Percentiles rank a stretch among this genome's conserved stretches.
These are phyloP conservation scores for Balearica regulorum DNA, from an alignment of 2,797 vertebrate species.

Conservation along the genomic window DNA sequence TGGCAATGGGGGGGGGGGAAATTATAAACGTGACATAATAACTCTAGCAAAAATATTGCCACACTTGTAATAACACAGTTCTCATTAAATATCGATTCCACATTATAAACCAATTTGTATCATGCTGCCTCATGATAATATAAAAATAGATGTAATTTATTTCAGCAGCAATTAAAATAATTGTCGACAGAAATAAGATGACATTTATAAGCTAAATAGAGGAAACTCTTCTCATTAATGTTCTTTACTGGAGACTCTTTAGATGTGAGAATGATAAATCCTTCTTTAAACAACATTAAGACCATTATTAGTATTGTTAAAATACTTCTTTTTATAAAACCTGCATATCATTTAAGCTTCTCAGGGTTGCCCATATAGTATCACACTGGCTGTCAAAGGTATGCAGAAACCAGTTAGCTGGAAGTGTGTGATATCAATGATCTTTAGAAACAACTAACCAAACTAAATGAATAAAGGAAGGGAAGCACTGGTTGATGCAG, in stretches of 20 bases:
- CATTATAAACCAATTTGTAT: slow-evolving; percentile 16
- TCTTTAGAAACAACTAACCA: background rate
- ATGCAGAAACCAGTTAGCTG: background rate
- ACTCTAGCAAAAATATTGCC: background rate
- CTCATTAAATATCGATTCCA: slow-evolving; percentile 28
- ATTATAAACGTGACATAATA: background rate
- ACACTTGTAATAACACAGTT: background rate
- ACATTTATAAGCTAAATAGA: background rate
- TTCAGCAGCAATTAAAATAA: slow-evolving; percentile 25
- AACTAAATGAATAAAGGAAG: background rate
- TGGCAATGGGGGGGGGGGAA: background rate
- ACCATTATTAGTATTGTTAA: background rate
- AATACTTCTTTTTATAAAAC: background rate
- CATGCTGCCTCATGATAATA: background rate
- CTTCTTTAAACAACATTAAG: background rate
- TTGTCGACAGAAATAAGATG: background rate
- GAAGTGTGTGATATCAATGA: background rate
- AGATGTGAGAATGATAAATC: background rate
- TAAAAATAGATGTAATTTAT: slow-evolving; percentile 13
- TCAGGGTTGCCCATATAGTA: background rate
- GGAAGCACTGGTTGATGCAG: background rate
- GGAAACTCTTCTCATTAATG: background rate
- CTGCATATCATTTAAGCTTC: background rate
- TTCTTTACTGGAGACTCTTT: background rate
- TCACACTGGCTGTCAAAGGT: background rate